Percentiles rank a stretch among this genome's conserved stretches.
Evolutionary conservation across 2,113 vertebrate species (phyloP).

Genomic region (Pomatorhinus ruficollis): DNA sequence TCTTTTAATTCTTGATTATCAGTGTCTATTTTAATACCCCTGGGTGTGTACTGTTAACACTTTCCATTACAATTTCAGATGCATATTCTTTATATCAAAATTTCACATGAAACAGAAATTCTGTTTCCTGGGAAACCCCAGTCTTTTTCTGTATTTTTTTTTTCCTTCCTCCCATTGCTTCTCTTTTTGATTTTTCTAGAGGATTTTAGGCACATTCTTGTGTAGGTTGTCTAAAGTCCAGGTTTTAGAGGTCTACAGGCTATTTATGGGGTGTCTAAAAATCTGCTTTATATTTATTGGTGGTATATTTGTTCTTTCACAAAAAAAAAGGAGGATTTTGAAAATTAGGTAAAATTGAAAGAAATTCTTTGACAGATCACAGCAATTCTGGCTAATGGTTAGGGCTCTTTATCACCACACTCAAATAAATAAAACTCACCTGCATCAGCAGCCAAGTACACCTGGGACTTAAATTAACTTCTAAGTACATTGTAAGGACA

Average conservation of each 20-base stretch:
- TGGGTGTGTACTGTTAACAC: not conserved
- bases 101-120: constrained; percentile 1
- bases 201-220: not conserved
- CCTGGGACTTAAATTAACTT: not conserved
- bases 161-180: not conserved
- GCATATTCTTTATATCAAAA: not conserved
- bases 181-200: not conserved
- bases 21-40: not conserved
- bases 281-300: not conserved
- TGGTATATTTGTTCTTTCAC: not conserved
- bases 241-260: not conserved
- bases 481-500: not conserved
- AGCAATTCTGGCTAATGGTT: not conserved
- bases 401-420: not conserved
- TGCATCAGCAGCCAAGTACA: not conserved
- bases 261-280: not conserved
- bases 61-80: not conserved
- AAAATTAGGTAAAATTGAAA: not conserved
- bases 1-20: not conserved
- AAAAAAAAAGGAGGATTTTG: accelerated
- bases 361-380: not conserved
- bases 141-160: not conserved
- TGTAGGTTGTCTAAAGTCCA: not conserved
- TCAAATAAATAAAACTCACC: not conserved
- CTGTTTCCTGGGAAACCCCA: constrained; percentile 33